phyloP scores from a whole-genome alignment of 1,140 invertebrate genomes.

The Elymnias hypermnestra region DNA sequence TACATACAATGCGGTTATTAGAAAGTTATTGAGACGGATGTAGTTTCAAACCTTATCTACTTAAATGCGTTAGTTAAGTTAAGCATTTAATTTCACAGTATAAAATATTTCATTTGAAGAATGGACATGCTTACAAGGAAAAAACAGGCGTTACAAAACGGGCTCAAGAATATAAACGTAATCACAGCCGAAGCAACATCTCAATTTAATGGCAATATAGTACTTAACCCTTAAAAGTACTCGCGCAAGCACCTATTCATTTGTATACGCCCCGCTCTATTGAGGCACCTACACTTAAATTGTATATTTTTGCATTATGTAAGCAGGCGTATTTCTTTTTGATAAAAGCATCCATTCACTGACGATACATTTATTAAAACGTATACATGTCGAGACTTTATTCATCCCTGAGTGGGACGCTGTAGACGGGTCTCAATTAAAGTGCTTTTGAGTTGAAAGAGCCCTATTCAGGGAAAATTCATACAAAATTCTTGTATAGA shows the following conservation, averaged over 20 bases:
- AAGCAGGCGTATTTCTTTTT: slow-evolving; percentile 49
- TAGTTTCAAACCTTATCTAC: too few relatives aligned
- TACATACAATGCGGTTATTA: too few relatives aligned
- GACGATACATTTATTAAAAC: slow-evolving; percentile 71
- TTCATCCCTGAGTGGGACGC: slow-evolving; percentile 59
- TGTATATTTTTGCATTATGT: slow-evolving; percentile 64
- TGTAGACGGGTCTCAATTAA: slow-evolving; percentile 64
- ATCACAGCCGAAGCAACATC: slow-evolving; percentile 24
- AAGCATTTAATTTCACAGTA: too few relatives aligned
- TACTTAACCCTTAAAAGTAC: slow-evolving; percentile 48
- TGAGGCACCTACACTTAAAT: slow-evolving; percentile 63
- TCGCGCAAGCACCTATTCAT: slow-evolving; percentile 35
- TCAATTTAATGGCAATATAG: slow-evolving; percentile 48
- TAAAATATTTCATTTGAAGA: too few relatives aligned
- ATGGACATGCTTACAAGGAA: too few relatives aligned
- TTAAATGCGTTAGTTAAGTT: too few relatives aligned
- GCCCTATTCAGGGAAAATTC: slow-evolving; percentile 39
- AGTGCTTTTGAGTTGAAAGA: slow-evolving; percentile 41
- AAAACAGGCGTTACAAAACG: too few relatives aligned
- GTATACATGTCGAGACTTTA: slow-evolving; percentile 48
- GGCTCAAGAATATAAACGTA: too few relatives aligned
- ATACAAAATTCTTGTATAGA: slow-evolving; percentile 39
- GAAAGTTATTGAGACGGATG: too few relatives aligned
- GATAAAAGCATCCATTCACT: slow-evolving; percentile 64
- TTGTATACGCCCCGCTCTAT: slow-evolving; percentile 40